Base-by-base conservation (phyloP, 2,797 vertebrate species). In the Momotus momota region DNA sequence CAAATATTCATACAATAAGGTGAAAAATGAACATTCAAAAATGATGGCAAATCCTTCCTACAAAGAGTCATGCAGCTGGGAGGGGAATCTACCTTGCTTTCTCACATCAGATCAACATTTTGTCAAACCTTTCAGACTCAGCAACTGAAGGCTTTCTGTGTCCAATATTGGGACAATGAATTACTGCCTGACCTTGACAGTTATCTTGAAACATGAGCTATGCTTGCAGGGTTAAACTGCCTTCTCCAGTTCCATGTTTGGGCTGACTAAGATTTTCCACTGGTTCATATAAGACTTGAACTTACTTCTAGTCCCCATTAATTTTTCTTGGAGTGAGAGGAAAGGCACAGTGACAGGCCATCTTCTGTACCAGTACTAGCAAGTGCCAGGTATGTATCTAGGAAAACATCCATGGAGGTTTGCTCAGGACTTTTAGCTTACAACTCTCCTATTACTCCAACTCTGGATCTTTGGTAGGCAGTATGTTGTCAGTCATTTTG, bases 1-100 rank as follows among this genome's bases (percentile, higher is more conserved):
- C 35, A 66, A 90, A 86, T 46, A 83, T 41, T 90, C 62, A 52
- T n/a, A 61, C 4, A 78, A 49, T 21, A 75, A 81, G 7, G 31
- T 69, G 38, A 79, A 69, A 85, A 78, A 82, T 21, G 8, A 65
- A 40, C 31, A 69, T 52, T 81, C 54, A 57, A 88, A 92, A 22
- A 55, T 7, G 4, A 54, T 27, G 75, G 26, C 12, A 69, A 86
- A 79, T 29, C 4, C 29, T n/a, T 75, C 49, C 22, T 35, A 58
- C 46, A 52, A 9, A 78, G 21, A 77, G 14, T n/a, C 23, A 65
- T 0, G 2, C 10, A 29, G 4, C 0, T 81, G 29, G 15, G 27
- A 81, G 43, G 13, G 26, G 16, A 95, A 49, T 60, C 71, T 45
- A 13, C 45, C 41, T 90, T 64, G 20, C 5, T 65, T n/a, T 33